A percentile compares a stretch with the other conserved stretches of the same genome.
These are phyloP conservation scores for Perithous albicinctus DNA, from an alignment of 2,888 invertebrate species.

Conservation along the genomic window DNA sequence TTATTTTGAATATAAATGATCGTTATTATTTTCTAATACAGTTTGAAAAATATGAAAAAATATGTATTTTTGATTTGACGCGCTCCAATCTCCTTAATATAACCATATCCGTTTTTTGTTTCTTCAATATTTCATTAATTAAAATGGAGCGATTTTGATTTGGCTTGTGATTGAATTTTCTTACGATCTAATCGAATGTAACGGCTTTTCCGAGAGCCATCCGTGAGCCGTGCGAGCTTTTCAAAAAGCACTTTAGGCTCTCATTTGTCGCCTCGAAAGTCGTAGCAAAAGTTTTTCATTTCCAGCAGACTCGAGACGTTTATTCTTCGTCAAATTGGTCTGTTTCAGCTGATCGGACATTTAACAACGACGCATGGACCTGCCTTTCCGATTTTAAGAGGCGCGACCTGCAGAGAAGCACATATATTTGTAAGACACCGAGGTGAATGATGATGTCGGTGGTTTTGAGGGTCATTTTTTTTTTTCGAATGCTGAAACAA, in stretches of 20 bases:
- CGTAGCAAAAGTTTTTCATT: background rate
- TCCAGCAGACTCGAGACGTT: background rate
- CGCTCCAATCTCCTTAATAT: background rate
- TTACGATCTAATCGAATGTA: background rate
- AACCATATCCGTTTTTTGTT: background rate
- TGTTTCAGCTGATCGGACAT: slow-evolving; percentile 70
- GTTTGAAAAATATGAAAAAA: no score
- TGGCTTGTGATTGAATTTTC: slow-evolving; percentile 16
- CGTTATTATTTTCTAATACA: no score
- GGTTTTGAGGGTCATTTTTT: background rate
- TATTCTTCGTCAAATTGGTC: slow-evolving; percentile 25
- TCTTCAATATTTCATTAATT: background rate
- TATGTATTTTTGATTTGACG: no score
- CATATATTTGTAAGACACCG: slow-evolving; percentile 20
- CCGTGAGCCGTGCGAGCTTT: background rate
- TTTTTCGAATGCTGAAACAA: no score
- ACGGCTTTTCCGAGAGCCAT: background rate
- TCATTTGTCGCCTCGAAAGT: background rate
- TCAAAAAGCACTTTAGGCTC: background rate
- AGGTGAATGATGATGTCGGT: background rate
- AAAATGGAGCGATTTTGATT: slow-evolving; percentile 23
- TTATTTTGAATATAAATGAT: no score
- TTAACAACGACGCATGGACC: slow-evolving; percentile 93
- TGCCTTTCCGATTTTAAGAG: slow-evolving; percentile 93
- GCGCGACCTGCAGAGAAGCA: slow-evolving; percentile 87